Percentiles rank a stretch among this genome's conserved stretches.
These are phyloP conservation scores for Stratiolaelaps scimitus DNA, from an alignment of 1,140 invertebrate genomes.

Conservation along the genomic window DNA sequence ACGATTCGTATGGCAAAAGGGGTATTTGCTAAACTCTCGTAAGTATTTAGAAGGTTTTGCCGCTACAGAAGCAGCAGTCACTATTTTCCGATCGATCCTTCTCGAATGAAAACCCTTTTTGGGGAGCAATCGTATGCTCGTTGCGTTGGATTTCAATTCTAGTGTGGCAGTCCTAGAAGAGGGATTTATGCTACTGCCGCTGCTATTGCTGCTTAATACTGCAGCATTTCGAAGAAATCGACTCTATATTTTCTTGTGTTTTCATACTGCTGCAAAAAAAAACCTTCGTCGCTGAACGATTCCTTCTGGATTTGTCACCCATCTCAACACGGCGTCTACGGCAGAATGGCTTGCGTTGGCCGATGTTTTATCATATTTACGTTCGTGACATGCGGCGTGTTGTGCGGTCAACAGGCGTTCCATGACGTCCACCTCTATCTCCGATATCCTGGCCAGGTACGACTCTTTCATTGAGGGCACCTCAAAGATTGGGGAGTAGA, in stretches of 20 bases:
- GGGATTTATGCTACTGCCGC: too few species aligned
- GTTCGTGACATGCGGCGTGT: neutral
- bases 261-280: too few species aligned
- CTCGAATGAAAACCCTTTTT: neutral
- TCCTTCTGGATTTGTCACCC: too few species aligned
- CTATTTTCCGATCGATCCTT: neutral
- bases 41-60: neutral
- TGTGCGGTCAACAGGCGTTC: neutral
- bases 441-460: conserved; percentile 11
- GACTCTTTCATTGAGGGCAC: too few species aligned
- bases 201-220: too few species aligned
- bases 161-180: too few species aligned
- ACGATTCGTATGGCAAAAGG: neutral
- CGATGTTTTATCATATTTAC: neutral
- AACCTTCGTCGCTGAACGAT: too few species aligned
- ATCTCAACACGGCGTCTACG: too few species aligned
- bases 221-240: too few species aligned
- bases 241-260: too few species aligned
- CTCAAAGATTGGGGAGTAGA: too few species aligned
- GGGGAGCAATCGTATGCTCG: neutral
- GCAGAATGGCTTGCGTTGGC: conserved; percentile 4
- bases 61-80: too few species aligned
- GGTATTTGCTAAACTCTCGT: neutral
- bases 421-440: neutral
- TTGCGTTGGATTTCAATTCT: neutral